Evolutionary conservation across 2,888 invertebrate genomes (phyloP).

Genomic region (Cabera pusaria): DNA sequence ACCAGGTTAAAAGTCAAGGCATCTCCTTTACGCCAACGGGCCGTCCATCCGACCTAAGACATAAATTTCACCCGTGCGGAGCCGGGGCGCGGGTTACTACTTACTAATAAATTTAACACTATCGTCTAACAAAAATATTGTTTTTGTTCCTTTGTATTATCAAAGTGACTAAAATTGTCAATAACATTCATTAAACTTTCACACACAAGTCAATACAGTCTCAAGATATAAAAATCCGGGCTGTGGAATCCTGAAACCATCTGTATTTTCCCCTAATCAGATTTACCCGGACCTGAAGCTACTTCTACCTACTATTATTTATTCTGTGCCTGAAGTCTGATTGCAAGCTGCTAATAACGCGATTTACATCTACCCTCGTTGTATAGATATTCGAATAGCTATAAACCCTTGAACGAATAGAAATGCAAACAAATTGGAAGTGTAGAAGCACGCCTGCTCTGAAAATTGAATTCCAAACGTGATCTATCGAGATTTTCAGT

Average conservation of each 20-base stretch:
- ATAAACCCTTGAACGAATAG: slow-evolving; percentile 18
- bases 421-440: slow-evolving; percentile 28
- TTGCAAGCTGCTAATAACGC: slow-evolving; percentile 39
- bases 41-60: too few species aligned
- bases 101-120: too few species aligned
- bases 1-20: too few species aligned
- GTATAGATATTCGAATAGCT: slow-evolving; percentile 24
- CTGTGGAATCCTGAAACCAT: slow-evolving; percentile 20
- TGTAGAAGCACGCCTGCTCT: slow-evolving; percentile 29
- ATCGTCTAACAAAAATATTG: too few species aligned
- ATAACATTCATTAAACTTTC: neutral
- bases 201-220: slow-evolving; percentile 9
- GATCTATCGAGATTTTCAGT: slow-evolving; percentile 50
- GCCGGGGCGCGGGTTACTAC: too few species aligned
- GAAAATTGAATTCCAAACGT: slow-evolving; percentile 51
- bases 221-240: slow-evolving; percentile 7
- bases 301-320: too few species aligned
- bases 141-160: too few species aligned
- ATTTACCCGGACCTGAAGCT: slow-evolving; percentile 40
- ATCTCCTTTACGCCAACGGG: too few species aligned
- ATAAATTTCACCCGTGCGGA: too few species aligned
- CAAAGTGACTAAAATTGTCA: too few species aligned
- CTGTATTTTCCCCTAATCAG: slow-evolving; percentile 40
- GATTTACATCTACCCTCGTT: slow-evolving; percentile 26
- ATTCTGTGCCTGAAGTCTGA: too few species aligned